Evolutionary conservation across 2,797 vertebrate genomes (phyloP).

Genomic region (Periophthalmus magnuspinnatus): DNA sequence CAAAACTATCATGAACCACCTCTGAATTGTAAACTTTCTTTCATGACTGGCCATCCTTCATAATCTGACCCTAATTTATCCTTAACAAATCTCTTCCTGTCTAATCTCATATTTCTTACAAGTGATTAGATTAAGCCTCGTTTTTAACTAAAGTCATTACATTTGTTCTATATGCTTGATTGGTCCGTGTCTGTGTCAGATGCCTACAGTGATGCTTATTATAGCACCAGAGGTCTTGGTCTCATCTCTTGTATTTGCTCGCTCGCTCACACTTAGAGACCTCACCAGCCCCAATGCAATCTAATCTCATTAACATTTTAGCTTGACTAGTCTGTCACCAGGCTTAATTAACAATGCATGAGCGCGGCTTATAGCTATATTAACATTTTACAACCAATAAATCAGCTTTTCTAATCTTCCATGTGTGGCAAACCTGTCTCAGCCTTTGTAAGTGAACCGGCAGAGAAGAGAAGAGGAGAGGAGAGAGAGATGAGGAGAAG

Average conservation of each 20-base stretch:
- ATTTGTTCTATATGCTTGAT: slow-evolving; percentile 47
- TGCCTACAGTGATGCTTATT: slow-evolving; percentile 63
- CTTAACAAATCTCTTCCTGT: neutral
- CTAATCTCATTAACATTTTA: slow-evolving; percentile 84
- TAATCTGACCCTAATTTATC: neutral
- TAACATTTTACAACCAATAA: slow-evolving; percentile 83
- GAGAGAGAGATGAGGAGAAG: slow-evolving; percentile 13
- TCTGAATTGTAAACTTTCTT: neutral
- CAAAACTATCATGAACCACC: too few relatives aligned
- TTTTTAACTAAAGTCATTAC: slow-evolving; percentile 57
- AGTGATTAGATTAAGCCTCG: slow-evolving; percentile 1
- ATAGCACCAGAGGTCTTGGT: slow-evolving; percentile 44
- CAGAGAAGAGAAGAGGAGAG: slow-evolving; percentile 16
- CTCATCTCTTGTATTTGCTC: slow-evolving; percentile 74
- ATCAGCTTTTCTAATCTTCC: slow-evolving; percentile 67
- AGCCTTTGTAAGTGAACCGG: slow-evolving; percentile 36
- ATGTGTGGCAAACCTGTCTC: slow-evolving; percentile 32
- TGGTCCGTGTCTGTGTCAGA: slow-evolving; percentile 45
- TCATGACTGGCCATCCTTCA: neutral
- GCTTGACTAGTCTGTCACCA: slow-evolving; percentile 71
- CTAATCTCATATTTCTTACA: neutral
- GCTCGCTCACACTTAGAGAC: slow-evolving; percentile 61
- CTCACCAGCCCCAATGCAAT: slow-evolving; percentile 62
- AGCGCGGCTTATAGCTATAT: slow-evolving; percentile 77
- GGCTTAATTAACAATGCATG: slow-evolving; percentile 81